A percentile compares a stretch with the other conserved stretches of the same genome.
phyloP scores from a whole-genome alignment of 2,797 vertebrate genomes.

The Sarcophilus harrisii region DNA sequence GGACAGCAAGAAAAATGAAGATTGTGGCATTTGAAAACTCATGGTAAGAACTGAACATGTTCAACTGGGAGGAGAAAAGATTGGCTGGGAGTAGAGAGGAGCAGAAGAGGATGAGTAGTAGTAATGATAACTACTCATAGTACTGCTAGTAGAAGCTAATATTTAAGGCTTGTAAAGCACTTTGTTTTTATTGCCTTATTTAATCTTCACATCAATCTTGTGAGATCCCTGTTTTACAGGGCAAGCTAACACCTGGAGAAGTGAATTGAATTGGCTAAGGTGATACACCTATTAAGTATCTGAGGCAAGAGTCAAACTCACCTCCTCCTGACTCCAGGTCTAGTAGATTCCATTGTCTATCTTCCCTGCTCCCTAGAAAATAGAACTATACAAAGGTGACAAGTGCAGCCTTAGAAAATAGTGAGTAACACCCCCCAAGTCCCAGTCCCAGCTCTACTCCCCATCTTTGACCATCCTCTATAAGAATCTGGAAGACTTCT shows the following conservation, averaged over 20 bases:
- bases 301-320: neutral
- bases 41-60: neutral
- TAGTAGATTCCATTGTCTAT: neutral
- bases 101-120: neutral
- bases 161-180: neutral
- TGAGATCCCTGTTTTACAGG: neutral
- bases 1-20: neutral
- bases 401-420: neutral
- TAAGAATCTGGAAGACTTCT: neutral
- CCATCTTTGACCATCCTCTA: neutral
- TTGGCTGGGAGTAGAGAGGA: no score
- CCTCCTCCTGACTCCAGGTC: neutral
- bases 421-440: neutral
- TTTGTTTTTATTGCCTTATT: no score
- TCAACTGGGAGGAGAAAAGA: neutral
- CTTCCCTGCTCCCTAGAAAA: neutral
- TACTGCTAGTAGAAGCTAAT: neutral
- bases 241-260: rapidly evolving
- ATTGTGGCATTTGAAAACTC: constrained; percentile 10
- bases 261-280: no score
- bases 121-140: neutral
- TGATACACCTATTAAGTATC: neutral
- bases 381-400: neutral
- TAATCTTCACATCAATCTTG: neutral
- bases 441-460: neutral